Evolutionary conservation across 2,797 vertebrate genomes (phyloP).

Genomic region (Pangasius macronema): DNA sequence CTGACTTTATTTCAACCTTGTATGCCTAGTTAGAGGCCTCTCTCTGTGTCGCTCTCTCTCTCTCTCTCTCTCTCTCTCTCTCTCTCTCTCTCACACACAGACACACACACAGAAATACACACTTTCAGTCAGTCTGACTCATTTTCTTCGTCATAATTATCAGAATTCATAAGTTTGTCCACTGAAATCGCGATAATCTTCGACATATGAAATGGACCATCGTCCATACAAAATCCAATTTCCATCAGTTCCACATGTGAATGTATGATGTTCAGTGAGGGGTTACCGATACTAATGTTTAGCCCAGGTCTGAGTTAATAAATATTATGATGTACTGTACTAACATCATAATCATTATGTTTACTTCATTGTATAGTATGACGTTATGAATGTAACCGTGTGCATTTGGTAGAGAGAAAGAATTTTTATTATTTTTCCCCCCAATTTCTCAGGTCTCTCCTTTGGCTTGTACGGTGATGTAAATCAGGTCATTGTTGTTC

Average conservation of each 20-base stretch:
- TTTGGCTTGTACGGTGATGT: not conserved
- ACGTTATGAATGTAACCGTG: slow-evolving; percentile 8
- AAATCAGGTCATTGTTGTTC: slow-evolving; percentile 10
- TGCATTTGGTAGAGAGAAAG: not conserved
- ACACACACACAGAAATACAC: not conserved
- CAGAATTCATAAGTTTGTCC: slow-evolving; percentile 51
- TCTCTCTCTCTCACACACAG: not conserved
- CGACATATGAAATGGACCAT: slow-evolving; percentile 39
- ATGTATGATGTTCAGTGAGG: no score
- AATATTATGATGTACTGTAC: no score
- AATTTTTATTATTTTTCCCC: not conserved
- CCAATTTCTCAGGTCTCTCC: slow-evolving; percentile 9
- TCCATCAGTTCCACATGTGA: slow-evolving; percentile 35
- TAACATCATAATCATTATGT: slow-evolving; percentile 31
- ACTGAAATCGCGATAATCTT: slow-evolving; percentile 49
- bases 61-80: slow-evolving; percentile 38
- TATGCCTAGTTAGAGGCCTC: slow-evolving; percentile 48
- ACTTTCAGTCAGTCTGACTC: slow-evolving; percentile 14
- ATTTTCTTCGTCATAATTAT: slow-evolving; percentile 53
- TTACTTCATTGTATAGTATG: not conserved
- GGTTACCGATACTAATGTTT: no score
- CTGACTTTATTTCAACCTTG: slow-evolving; percentile 74
- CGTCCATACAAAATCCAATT: slow-evolving; percentile 18
- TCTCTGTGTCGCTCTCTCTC: slow-evolving; percentile 19
- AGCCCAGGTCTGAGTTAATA: no score